Conservation (phyloP, 1,140 invertebrate genomes). For the Heliothis virescens region DNA sequence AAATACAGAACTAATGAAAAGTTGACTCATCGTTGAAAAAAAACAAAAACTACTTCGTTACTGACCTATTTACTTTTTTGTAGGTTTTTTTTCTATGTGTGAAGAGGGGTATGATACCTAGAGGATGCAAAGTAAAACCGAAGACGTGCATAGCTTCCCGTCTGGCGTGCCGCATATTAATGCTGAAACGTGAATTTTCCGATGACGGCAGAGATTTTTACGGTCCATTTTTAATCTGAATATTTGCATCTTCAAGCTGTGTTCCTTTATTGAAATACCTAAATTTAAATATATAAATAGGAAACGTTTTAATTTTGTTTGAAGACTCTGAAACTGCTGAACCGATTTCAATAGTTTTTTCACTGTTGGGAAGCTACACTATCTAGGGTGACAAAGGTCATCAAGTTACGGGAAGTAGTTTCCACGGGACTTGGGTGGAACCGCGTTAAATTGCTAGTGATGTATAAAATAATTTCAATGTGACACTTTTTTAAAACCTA, state of each 20-base stretch:
- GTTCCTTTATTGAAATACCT: no score
- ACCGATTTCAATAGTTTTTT: no score
- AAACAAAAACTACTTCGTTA: not conserved
- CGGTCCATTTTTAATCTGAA: not conserved
- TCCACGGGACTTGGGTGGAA: no score
- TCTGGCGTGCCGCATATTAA: constrained; percentile 1
- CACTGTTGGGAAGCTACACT: no score
- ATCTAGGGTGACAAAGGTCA: no score
- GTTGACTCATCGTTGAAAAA: not conserved
- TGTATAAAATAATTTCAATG: no score
- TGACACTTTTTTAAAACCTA: no score
- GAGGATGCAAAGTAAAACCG: not conserved
- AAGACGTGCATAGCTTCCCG: not conserved
- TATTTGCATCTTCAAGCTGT: not conserved
- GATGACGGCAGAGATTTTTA: constrained; percentile 9
- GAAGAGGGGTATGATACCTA: not conserved
- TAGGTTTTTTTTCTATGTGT: not conserved
- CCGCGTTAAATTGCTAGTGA: no score
- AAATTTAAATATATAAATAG: no score
- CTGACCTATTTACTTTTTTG: not conserved
- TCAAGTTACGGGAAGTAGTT: no score
- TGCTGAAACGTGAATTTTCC: not conserved
- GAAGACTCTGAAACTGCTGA: no score
- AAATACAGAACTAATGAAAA: not conserved
- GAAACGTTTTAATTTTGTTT: no score